Evolutionary conservation across 2,113 vertebrate species (phyloP), one percentile per base, ranked within the genome.

Genomic region (Syrmaticus mikado): DNA sequence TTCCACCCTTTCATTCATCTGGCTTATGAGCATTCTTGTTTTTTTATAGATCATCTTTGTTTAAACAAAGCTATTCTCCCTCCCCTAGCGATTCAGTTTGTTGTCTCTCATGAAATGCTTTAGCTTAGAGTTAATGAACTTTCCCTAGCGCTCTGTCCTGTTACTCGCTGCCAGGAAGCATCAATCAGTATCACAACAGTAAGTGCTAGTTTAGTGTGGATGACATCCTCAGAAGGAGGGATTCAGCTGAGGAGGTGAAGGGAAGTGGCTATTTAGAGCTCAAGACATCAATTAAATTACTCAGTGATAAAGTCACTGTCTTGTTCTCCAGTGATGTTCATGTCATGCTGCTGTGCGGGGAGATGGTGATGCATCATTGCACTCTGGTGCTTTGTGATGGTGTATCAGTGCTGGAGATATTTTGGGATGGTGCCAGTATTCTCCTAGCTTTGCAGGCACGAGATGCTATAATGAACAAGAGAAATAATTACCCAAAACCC

Each of bases 111-210:
- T 78, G 45, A 77, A 91, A 79, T 72, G 64, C 77, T 64, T 93
- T 92, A 93, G 46, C 67, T 77, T 92, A 14, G 93, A 83, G 62
- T 87, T 95, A 92, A 93, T 91, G 76, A 96, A 95, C 87, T 96
- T 96, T 74, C 72, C 79, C 72, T 65, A 45, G 27, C 55, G 8
- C 82, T 92, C 65, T 84, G 88, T 92, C 62, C 81, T 86, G 41
- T 94, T 95, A 58, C 66, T 92, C 64, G 66, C 74, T 91, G 84
- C 85, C 67, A 21, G 65, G 72, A 94, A 90, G 77, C 94, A 92
- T 90, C 90, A 91, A 88, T 95, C 92, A 94, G 88, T 71, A 91
- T 82, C 71, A 58, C 80, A 92, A 92, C 83, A 86, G 32, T 91
- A 94, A 88, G 86, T 80, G 57, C 70, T 88, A 53, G 90, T 93